phyloP scores from a whole-genome alignment of 1,140 invertebrate species.

The Pentalonia nigronervosa region DNA sequence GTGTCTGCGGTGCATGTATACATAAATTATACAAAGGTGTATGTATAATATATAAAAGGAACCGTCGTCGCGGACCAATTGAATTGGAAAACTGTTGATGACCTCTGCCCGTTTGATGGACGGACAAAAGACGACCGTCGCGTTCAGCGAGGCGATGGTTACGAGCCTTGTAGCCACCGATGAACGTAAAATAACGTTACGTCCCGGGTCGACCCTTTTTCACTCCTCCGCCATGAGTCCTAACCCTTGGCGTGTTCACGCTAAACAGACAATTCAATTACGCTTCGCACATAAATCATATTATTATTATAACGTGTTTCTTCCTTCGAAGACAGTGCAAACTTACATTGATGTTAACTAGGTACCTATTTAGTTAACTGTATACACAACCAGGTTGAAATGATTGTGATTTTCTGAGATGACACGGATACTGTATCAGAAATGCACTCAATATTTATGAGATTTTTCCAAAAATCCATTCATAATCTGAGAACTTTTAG shows the following conservation, averaged over 20 bases:
- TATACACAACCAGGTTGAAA: not conserved
- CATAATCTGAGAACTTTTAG: not conserved
- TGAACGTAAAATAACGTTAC: not conserved
- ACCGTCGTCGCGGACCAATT: not conserved
- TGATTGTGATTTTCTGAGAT: not conserved
- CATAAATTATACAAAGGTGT: no score
- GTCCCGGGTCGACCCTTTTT: not conserved
- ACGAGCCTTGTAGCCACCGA: not conserved
- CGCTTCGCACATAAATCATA: not conserved
- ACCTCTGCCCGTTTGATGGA: not conserved
- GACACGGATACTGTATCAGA: not conserved
- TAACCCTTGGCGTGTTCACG: not conserved
- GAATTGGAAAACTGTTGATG: slow-evolving; percentile 18
- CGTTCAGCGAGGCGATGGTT: no score
- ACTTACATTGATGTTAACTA: not conserved
- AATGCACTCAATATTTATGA: not conserved
- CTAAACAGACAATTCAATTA: not conserved
- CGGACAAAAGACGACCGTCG: not conserved
- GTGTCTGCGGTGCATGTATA: no score
- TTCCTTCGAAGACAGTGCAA: not conserved
- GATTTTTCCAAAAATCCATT: not conserved
- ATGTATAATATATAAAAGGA: not conserved
- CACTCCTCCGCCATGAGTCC: not conserved
- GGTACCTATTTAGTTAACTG: no score
- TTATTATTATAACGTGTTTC: not conserved